Base-by-base conservation (phyloP, 2,113 vertebrate genomes). In the Potamarius usumacintae region DNA sequence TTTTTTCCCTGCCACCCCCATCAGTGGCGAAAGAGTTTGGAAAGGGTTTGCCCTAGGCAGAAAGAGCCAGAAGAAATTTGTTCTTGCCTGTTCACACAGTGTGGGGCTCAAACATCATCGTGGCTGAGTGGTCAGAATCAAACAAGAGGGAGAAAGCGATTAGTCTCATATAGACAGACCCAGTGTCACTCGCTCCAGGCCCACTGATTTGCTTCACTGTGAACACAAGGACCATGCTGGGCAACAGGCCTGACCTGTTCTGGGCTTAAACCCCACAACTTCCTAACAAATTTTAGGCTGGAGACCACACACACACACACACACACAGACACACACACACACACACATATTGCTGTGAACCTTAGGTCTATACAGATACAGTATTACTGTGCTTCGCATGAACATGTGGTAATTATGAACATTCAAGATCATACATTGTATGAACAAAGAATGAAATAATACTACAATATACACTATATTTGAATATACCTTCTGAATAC, bases 21-120 rank as follows among this genome's bases (percentile, higher is more conserved):
- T 71, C 84, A 91, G 91, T 87, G 91, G 88, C 89, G 87, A 90
- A 91, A 91, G 90, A 67, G 86, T 84, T n/a, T 27, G 50, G 14
- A 55, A 79, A 79, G 53, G 71, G 42, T 65, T 90, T 84, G 76
- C 77, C 83, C 76, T 15, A 27, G 80, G 88, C 77, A 57, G 22
- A 30, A 60, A 86, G 84, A 92, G 92, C 91, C 91, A 89, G 87
- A 91, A 91, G 91, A 95, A 94, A 96, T 96, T 94, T 95, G 95
- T 95, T 91, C 92, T 90, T 94, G 91, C 91, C 92, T 93, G 93
- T 92, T 90, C 88, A 92, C 95, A 93, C 93, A 94, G 92, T 94
- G 90, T 95, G 94, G 89, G 87, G 89, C 92, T 93, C 94, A 94
- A 95, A 92, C 92, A 95, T 96, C 94, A 95, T 93, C 89, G 91